Evolutionary conservation across 64 coral and sea anemone genomes (phyloP), one percentile per base, ranked within the genome.

Genomic region (Dendrophyllia cribrosa): DNA sequence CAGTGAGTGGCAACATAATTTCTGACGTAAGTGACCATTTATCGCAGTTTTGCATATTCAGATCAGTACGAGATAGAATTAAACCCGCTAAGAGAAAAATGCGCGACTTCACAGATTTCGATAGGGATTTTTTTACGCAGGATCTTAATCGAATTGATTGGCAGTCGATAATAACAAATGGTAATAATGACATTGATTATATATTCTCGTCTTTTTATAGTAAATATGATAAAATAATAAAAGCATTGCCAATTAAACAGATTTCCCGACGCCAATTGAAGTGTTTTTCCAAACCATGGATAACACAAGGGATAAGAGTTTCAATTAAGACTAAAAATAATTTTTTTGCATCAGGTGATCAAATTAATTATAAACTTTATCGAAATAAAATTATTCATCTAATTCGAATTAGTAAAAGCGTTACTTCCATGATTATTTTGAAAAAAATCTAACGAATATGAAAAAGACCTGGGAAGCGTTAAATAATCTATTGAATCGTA

Each of bases 131-230:
- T 24, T 70, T 86, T 25, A 86, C 14, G 34, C 17, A 22, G 10
- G 83, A 86, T 13, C 61, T 86, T 68, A 23, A 24, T 17, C 23
- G 70, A 70, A 21, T 88, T 56, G 51, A 88, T 19, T 88, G 86
- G 69, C 58, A 63, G 22, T 85, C 8, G 23, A 43, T 69, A 10
- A 50, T 46, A 75, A 2, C 5, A 19, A 75, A 75, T 50, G 6
- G 44, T 0, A 75, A 19, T 19, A 64, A 64, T 19, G 68, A 88
- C 22, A 69, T 88, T 23, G 13, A 84, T 21, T 24, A 74, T 14
- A 50, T 20, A 44, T 91, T 72, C 71, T 81, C 50, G 17, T 91
- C 59, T 58, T 92, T 72, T 92, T 64, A 83, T 62, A 87, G 60
- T 46, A 87, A 87, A 43, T 72, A 64, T 71, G 72, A 87, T 24